phyloP scores from a whole-genome alignment of 2,888 invertebrate species.

The Cheilosia grossa region DNA sequence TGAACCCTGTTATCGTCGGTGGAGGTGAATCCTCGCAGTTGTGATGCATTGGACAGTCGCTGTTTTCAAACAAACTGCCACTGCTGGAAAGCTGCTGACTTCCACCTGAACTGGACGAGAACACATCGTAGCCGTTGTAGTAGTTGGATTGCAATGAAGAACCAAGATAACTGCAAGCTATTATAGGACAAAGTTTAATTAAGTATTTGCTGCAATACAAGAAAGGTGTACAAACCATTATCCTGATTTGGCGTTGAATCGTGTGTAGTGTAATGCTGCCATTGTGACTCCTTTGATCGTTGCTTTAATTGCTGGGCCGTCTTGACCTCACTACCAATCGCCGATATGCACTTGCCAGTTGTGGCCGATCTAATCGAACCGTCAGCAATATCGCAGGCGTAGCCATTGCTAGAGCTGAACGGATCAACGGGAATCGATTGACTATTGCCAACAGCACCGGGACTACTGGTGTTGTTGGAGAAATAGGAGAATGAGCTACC shows the following conservation, averaged over 20 bases:
- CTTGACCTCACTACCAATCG: constrained; percentile 83
- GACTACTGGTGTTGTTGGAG: constrained; percentile 78
- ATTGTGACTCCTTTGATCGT: constrained; percentile 80
- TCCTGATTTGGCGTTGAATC: constrained; percentile 58
- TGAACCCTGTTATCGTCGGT: constrained; percentile 81
- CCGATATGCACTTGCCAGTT: constrained; percentile 80
- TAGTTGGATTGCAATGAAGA: constrained; percentile 80
- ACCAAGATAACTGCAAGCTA: constrained; percentile 59
- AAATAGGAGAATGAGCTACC: constrained; percentile 79
- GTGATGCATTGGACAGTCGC: constrained; percentile 80
- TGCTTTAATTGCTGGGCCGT: constrained; percentile 80
- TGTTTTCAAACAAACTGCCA: constrained; percentile 76
- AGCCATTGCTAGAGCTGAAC: constrained; percentile 57
- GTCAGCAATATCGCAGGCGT: constrained; percentile 61
- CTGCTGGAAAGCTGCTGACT: constrained; percentile 75
- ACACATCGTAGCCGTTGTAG: constrained; percentile 82
- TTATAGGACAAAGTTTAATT: not conserved
- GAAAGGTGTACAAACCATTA: constrained; percentile 50
- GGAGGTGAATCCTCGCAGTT: constrained; percentile 83
- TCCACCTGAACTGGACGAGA: constrained; percentile 76
- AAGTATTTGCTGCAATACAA: not conserved
- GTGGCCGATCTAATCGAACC: constrained; percentile 29
- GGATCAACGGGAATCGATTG: constrained; percentile 77
- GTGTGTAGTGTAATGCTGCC: constrained; percentile 60
- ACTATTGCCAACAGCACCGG: constrained; percentile 75